Base-by-base conservation (phyloP, 2,797 vertebrate species). In the Eulemur rubriventer region DNA sequence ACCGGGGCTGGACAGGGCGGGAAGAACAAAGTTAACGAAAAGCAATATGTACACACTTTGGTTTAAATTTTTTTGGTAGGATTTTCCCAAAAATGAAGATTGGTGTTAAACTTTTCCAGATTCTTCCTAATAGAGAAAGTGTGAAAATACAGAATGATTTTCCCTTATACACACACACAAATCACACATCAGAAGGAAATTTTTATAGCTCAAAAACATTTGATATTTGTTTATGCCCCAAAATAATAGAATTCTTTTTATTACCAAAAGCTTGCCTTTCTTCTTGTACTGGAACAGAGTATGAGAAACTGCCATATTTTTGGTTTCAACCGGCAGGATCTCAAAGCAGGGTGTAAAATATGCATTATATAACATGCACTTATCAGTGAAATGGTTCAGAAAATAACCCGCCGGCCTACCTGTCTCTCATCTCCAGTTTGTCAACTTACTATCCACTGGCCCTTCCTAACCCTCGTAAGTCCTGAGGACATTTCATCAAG, bases 21-120 rank as follows among this genome's bases (percentile, higher is more conserved):
- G 28, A 65, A 93, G 41, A 92, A 55, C 13, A 65, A 81, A 92
- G 50, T 88, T 96, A 91, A 91, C 78, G 61, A 48, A 82, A 92
- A 92, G 63, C 89, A 96, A 57, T n/a, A 65, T 80, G 16, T 79
- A 14, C 4, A 48, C n/a, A 76, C 65, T 88, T 96, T 48, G 22
- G n/a, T 81, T 91, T 87, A 95, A 89, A 63, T 87, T 76, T 61
- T 83, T 86, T 96, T 78, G 26, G 86, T 90, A 92, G 17, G 5
- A 81, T 94, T 91, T 97, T 94, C 95, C 93, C 83, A 65, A 93
- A 96, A 75, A 89, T 94, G 75, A 97, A 91, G 57, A 89, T 91
- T 96, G 80, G 20, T 67, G 52, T 90, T 97, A 96, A 97, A 52
- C 35, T 92, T 95, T 96, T 96, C 83, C 91, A 98, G 96, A 97